A percentile compares a stretch with the other conserved stretches of the same genome.
phyloP scores from a whole-genome alignment of 1,140 invertebrate species.

The Apis laboriosa region DNA sequence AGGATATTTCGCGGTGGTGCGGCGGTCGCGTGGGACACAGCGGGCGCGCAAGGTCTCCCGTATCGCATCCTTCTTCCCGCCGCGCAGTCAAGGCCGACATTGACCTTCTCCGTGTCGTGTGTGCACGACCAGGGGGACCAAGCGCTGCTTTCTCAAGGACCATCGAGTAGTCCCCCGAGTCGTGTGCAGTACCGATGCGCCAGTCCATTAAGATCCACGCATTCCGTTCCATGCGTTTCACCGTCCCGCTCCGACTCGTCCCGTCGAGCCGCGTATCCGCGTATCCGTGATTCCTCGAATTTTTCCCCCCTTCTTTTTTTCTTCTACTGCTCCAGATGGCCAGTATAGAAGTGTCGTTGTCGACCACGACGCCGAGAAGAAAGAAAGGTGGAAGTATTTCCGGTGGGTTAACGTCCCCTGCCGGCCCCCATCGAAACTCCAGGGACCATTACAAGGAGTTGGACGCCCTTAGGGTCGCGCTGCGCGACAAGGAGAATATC shows the following conservation, averaged over 20 bases:
- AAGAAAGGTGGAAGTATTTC: conserved; percentile 83
- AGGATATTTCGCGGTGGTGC: conserved; percentile 20
- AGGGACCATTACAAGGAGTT: conserved; percentile 83
- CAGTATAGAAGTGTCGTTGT: conserved; percentile 91
- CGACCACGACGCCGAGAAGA: conserved; percentile 84
- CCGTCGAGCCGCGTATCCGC: too few relatives aligned
- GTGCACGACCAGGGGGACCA: background rate
- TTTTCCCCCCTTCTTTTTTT: too few relatives aligned
- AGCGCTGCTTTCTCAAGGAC: conserved; percentile 47
- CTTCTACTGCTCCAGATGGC: conserved; percentile 85
- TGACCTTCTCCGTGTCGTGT: conserved; percentile 47
- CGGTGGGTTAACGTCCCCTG: conserved; percentile 78
- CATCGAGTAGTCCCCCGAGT: conserved; percentile 29
- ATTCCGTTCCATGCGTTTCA: conserved; percentile 14
- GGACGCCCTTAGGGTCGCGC: conserved; percentile 86
- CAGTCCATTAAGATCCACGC: conserved; percentile 56
- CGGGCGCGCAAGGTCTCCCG: conserved; percentile 23
- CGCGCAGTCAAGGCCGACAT: conserved; percentile 43
- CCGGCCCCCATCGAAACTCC: conserved; percentile 73
- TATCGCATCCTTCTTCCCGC: conserved; percentile 27
- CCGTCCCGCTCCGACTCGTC: conserved; percentile 1
- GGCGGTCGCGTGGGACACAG: conserved; percentile 23
- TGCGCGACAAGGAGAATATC: conserved; percentile 90
- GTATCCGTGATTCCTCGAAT: too few relatives aligned
- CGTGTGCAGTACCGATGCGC: conserved; percentile 49